A percentile compares a stretch with the other conserved stretches of the same genome.
These are phyloP conservation scores for Trogon melanurus DNA, from an alignment of 2,113 vertebrate species.

Conservation along the genomic window DNA sequence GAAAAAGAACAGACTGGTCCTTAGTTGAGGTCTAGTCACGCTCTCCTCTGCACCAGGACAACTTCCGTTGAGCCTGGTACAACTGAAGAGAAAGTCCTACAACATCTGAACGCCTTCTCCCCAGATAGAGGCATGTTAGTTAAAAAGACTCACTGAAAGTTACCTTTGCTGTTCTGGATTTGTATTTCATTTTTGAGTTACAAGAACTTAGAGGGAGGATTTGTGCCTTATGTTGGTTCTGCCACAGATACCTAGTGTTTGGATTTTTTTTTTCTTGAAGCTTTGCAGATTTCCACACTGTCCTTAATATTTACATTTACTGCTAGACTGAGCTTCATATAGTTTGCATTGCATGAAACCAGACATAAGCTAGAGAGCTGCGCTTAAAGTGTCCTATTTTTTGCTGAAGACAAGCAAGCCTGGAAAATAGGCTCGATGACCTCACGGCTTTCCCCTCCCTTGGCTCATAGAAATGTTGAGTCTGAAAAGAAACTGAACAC, in stretches of 20 bases:
- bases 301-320: not conserved
- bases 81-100: not conserved
- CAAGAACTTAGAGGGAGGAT: not conserved
- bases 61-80: not conserved
- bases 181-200: not conserved
- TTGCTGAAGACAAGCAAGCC: not conserved
- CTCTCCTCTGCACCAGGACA: not conserved
- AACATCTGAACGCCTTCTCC: not conserved
- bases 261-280: not conserved
- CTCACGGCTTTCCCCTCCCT: not conserved
- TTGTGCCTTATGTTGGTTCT: not conserved
- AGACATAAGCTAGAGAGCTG: not conserved
- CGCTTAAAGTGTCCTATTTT: not conserved
- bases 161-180: not conserved
- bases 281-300: not conserved
- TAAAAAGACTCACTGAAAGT: not conserved
- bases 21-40: not conserved
- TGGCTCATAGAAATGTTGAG: not conserved
- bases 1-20: conserved; percentile 2
- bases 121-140: rapidly evolving
- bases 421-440: not conserved
- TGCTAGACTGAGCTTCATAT: not conserved
- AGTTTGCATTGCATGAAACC: not conserved
- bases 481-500: not conserved
- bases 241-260: not conserved